Evolutionary conservation across 2,888 invertebrate genomes (phyloP).

Genomic region (Brachynemurus nebulosus): DNA sequence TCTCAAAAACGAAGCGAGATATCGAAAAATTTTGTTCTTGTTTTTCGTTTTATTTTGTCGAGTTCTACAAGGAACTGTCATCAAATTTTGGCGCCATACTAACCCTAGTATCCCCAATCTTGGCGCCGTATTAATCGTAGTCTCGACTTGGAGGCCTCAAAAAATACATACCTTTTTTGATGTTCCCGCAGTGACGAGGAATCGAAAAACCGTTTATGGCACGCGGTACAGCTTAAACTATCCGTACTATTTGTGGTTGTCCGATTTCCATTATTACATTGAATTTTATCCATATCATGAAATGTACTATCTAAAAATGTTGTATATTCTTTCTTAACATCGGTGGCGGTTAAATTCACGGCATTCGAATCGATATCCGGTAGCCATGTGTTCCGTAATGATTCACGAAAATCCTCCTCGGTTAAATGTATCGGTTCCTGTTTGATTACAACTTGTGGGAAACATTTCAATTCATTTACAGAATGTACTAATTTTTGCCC

Average conservation of each 20-base stretch:
- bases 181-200: not conserved
- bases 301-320: not conserved
- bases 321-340: constrained; percentile 1
- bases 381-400: constrained; percentile 4
- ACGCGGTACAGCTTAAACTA: not conserved
- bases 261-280: not conserved
- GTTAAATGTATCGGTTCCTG: constrained; percentile 6
- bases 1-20: not conserved
- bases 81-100: no score
- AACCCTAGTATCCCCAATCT: no score
- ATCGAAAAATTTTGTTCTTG: not conserved
- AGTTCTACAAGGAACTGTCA: no score
- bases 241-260: not conserved
- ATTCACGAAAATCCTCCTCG: constrained; percentile 6
- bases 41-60: no score
- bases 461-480: not conserved
- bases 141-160: no score
- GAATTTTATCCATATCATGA: not conserved
- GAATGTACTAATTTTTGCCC: not conserved
- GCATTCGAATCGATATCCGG: constrained; percentile 3
- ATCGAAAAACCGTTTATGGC: constrained; percentile 5
- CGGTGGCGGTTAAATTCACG: not conserved
- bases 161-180: not conserved
- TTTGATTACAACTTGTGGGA: constrained; percentile 2
- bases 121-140: no score